Evolutionary conservation across 1,140 invertebrate species (phyloP).

Genomic region (Eupristina koningsbergeri): DNA sequence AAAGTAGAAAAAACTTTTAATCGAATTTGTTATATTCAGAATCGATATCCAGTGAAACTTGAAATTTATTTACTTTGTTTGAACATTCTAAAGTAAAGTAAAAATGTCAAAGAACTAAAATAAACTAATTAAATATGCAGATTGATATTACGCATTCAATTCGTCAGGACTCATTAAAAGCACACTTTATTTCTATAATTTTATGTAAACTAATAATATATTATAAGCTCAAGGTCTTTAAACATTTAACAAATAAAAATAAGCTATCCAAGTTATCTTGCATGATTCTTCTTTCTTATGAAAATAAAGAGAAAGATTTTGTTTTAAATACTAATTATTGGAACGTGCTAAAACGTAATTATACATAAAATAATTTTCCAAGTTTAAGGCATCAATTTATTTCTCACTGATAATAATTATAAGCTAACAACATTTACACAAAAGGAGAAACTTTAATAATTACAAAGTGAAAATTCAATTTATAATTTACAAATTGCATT

Average conservation of each 20-base stretch:
- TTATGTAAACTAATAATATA: too few species aligned
- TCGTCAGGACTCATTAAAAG: not conserved
- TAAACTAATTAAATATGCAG: not conserved
- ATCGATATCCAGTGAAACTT: not conserved
- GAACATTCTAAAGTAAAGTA: not conserved
- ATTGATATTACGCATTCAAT: not conserved
- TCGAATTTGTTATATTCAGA: not conserved
- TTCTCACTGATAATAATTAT: not conserved
- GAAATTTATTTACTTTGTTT: not conserved
- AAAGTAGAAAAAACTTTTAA: constrained; percentile 7
- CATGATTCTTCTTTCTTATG: too few species aligned
- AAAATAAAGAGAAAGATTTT: not conserved
- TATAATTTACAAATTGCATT: too few species aligned
- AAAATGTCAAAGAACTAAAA: not conserved
- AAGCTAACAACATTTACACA: not conserved
- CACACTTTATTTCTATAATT: too few species aligned
- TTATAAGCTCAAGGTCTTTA: not conserved
- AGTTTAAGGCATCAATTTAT: not conserved
- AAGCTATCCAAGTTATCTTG: not conserved
- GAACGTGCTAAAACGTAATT: too few species aligned
- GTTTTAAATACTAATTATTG: too few species aligned
- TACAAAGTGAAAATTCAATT: not conserved
- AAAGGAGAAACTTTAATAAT: not conserved
- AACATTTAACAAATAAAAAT: not conserved
- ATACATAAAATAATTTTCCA: not conserved